phyloP scores from a whole-genome alignment of 2,888 invertebrate genomes.

The Corbicula japonica region DNA sequence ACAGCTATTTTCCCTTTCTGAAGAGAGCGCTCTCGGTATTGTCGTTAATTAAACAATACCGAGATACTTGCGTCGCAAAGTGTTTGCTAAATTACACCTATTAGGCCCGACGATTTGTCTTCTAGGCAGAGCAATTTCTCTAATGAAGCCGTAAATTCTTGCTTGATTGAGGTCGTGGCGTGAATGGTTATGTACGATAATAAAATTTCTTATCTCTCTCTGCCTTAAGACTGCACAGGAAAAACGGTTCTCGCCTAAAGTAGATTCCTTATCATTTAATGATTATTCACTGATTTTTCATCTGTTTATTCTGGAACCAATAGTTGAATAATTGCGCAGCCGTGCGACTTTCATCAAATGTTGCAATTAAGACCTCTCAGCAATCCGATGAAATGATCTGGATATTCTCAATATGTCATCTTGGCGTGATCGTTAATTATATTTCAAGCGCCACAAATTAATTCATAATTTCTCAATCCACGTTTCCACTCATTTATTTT shows the following conservation, averaged over 20 bases:
- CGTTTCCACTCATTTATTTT: neutral
- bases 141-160: slow-evolving; percentile 24
- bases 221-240: slow-evolving; percentile 9
- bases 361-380: neutral
- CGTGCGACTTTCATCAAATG: neutral
- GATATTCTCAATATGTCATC: slow-evolving; percentile 6
- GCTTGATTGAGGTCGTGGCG: slow-evolving; percentile 26
- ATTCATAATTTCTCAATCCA: slow-evolving; percentile 13
- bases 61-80: slow-evolving; percentile 11
- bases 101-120: slow-evolving; percentile 23
- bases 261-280: too few relatives aligned
- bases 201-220: neutral
- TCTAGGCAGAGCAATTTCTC: slow-evolving; percentile 13
- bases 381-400: slow-evolving; percentile 5
- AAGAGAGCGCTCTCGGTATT: slow-evolving; percentile 4
- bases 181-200: slow-evolving; percentile 19
- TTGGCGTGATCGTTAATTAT: neutral
- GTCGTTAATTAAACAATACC: slow-evolving; percentile 23
- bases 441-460: neutral
- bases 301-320: neutral
- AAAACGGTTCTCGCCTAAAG: too few relatives aligned
- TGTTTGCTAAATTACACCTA: slow-evolving; percentile 33
- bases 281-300: slow-evolving; percentile 12
- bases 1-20: slow-evolving; percentile 4
- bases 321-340: neutral